These are phyloP conservation scores for Sterrhoptilus dennistouni DNA, from an alignment of 2,113 vertebrate species.

Conservation along the genomic window DNA sequence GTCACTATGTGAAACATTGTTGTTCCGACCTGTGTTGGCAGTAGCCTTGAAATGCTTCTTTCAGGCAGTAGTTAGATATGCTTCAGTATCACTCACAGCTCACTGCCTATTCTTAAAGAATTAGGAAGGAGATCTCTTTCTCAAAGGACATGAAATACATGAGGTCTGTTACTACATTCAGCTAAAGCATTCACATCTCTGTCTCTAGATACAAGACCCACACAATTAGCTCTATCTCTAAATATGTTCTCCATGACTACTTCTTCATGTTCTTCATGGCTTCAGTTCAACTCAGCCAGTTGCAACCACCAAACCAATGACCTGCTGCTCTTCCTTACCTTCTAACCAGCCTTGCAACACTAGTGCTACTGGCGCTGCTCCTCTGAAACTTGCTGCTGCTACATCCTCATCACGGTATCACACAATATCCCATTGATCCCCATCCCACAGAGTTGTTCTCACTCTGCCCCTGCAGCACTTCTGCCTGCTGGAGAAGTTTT, in stretches of 20 bases:
- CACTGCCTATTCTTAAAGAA: not conserved
- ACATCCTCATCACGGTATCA: accelerated
- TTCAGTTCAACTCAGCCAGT: not conserved
- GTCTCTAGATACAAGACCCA: not conserved
- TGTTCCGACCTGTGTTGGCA: not conserved
- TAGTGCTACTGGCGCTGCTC: not conserved
- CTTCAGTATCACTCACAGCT: not conserved
- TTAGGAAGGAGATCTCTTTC: not conserved
- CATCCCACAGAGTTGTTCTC: accelerated
- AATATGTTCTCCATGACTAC: not conserved
- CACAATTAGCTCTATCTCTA: not conserved
- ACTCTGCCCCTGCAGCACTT: not conserved
- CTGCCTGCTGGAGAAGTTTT: not conserved
- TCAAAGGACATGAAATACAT: not conserved
- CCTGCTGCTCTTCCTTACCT: not conserved
- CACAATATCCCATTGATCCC: not conserved
- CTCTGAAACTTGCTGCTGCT: not conserved
- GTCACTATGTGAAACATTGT: not conserved
- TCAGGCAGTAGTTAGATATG: not conserved
- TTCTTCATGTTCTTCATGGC: not conserved
- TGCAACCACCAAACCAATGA: not conserved
- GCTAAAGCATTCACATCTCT: not conserved
- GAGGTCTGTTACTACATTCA: not conserved
- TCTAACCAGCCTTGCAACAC: not conserved
- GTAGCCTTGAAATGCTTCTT: not conserved